phyloP scores from a whole-genome alignment of 1,140 invertebrate genomes.

The Caenorhabditis tropicalis region DNA sequence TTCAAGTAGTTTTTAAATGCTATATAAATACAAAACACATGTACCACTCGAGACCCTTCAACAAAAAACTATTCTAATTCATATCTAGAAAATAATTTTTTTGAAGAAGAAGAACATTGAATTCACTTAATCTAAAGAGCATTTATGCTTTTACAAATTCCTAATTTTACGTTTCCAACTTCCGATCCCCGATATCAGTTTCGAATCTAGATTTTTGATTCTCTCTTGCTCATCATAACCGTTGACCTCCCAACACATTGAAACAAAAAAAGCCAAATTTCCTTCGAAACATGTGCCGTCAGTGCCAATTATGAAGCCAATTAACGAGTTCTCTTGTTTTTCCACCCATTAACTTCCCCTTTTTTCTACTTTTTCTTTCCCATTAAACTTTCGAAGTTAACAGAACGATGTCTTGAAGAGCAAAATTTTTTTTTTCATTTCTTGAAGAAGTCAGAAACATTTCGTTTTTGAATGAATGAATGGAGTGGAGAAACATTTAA shows the following conservation, averaged over 20 bases:
- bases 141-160: too few relatives aligned
- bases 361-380: not conserved
- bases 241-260: not conserved
- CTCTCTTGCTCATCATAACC: not conserved
- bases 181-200: too few relatives aligned
- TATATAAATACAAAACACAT: too few relatives aligned
- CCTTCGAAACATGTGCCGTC: not conserved
- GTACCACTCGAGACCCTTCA: too few relatives aligned
- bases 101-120: too few relatives aligned
- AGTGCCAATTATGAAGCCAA: conserved; percentile 41
- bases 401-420: conserved; percentile 8
- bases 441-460: not conserved
- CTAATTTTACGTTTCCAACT: too few relatives aligned
- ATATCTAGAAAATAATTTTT: too few relatives aligned
- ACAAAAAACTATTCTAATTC: too few relatives aligned
- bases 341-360: not conserved
- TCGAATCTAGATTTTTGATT: not conserved
- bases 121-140: too few relatives aligned
- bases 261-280: too few relatives aligned
- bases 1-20: too few relatives aligned
- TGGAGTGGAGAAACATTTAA: not conserved
- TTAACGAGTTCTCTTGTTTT: not conserved
- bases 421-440: not conserved
- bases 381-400: not conserved
- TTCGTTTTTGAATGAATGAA: not conserved